phyloP scores from a whole-genome alignment of 2,113 vertebrate species.

The Acrocephalus arundinaceus region DNA sequence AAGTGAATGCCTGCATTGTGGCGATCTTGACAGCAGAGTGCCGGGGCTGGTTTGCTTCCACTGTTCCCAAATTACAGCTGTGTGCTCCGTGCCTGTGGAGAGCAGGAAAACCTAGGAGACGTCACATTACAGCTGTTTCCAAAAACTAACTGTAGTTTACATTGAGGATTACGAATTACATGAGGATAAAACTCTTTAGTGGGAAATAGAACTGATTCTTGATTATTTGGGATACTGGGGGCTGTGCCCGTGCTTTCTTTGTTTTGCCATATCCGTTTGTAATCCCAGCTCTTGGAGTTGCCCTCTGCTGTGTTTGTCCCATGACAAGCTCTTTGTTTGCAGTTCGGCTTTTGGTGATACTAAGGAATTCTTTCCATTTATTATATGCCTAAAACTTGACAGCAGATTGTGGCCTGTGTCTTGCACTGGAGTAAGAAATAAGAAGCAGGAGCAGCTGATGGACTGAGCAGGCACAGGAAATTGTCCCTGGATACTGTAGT shows the following conservation, averaged over 20 bases:
- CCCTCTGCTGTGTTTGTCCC: rapidly evolving
- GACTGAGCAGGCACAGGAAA: not conserved
- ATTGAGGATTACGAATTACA: rapidly evolving
- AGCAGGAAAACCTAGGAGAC: rapidly evolving
- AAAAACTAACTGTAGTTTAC: rapidly evolving
- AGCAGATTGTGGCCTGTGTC: rapidly evolving
- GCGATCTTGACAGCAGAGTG: rapidly evolving
- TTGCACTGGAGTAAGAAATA: not conserved
- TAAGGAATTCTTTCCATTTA: not conserved
- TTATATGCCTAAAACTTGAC: not conserved
- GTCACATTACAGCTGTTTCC: too few species aligned
- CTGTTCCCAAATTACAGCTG: rapidly evolving
- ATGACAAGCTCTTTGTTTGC: not conserved
- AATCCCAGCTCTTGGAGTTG: rapidly evolving
- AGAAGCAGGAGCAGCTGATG: not conserved
- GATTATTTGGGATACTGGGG: not conserved
- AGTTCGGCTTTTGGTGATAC: not conserved
- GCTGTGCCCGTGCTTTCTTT: rapidly evolving
- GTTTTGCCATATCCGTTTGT: rapidly evolving
- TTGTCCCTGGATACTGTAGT: not conserved
- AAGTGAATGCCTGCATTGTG: rapidly evolving
- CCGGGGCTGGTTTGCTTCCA: rapidly evolving
- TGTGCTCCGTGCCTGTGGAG: rapidly evolving
- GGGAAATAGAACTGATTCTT: not conserved
- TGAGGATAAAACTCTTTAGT: too few species aligned